Evolutionary conservation across 2,888 invertebrate species (phyloP).

Genomic region (Cistogaster globosa): DNA sequence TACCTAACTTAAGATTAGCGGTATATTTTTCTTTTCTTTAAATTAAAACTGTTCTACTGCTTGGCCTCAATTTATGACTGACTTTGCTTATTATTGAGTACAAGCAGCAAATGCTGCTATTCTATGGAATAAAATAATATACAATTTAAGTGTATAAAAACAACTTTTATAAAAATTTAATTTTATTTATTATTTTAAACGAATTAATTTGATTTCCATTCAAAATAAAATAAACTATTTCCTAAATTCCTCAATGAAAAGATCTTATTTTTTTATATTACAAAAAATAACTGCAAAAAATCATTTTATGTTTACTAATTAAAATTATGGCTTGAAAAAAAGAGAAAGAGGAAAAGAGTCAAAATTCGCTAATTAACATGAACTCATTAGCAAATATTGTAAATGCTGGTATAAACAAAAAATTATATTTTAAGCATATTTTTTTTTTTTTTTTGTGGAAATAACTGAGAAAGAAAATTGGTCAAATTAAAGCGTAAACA

Average conservation of each 20-base stretch:
- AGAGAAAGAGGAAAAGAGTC: too few species aligned
- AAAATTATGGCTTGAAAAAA: conserved; percentile 26
- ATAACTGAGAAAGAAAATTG: neutral
- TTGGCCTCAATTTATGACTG: too few species aligned
- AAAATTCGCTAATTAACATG: conserved; percentile 21
- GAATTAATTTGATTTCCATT: conserved; percentile 30
- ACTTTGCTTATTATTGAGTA: too few species aligned
- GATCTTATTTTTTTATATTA: too few species aligned
- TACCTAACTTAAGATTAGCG: too few species aligned
- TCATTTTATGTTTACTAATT: conserved; percentile 49
- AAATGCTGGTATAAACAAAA: neutral
- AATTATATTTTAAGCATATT: neutral
- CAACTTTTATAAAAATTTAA: neutral
- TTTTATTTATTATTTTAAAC: conserved; percentile 6
- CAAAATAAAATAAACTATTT: conserved; percentile 15
- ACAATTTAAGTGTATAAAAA: too few species aligned
- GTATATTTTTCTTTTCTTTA: too few species aligned
- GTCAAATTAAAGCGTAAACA: neutral
- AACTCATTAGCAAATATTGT: conserved; percentile 35
- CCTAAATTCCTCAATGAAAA: neutral
- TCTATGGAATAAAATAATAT: too few species aligned
- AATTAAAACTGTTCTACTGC: too few species aligned
- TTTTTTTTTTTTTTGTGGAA: too few species aligned
- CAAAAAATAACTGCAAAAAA: neutral
- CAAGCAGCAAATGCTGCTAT: too few species aligned